Conservation (phyloP, 2,888 invertebrate genomes). For the Pasiphila rectangulata region DNA sequence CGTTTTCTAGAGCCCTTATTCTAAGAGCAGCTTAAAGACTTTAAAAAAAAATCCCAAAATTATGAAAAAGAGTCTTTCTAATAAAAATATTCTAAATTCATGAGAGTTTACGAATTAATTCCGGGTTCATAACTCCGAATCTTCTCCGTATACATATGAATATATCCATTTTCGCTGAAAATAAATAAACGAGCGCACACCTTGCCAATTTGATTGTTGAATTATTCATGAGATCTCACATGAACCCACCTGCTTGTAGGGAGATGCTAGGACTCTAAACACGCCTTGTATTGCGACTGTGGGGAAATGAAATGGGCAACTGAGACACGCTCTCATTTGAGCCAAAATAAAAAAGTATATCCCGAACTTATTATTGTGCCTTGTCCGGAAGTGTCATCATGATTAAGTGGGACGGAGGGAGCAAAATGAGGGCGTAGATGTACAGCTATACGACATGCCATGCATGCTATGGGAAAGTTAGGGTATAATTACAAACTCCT, state of each 20-base stretch:
- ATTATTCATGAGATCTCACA: conserved; percentile 76
- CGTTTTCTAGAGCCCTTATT: conserved; percentile 44
- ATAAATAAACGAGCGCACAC: conserved; percentile 74
- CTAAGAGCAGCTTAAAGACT: conserved; percentile 49
- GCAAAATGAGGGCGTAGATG: conserved; percentile 36
- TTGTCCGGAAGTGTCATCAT: conserved; percentile 44
- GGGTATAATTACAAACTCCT: too few relatives aligned
- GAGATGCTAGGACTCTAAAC: conserved; percentile 54
- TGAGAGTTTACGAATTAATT: conserved; percentile 36
- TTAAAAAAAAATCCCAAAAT: conserved; percentile 39
- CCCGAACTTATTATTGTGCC: conserved; percentile 47
- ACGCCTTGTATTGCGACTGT: conserved; percentile 52
- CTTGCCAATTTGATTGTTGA: conserved; percentile 77
- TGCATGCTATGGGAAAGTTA: too few relatives aligned
- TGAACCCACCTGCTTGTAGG: conserved; percentile 57
- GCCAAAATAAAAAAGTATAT: conserved; percentile 50
- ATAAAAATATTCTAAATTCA: conserved; percentile 19
- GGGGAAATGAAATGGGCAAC: conserved; percentile 68
- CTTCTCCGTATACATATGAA: conserved; percentile 48
- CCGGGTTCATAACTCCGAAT: conserved; percentile 33
- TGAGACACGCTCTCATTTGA: conserved; percentile 55
- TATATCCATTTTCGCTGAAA: conserved; percentile 61
- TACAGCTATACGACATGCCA: neutral
- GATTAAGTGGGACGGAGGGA: conserved; percentile 39
- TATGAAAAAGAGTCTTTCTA: conserved; percentile 20